Evolutionary conservation across 2,113 vertebrate genomes (phyloP).

Genomic region (human (Homo sapiens)): DNA sequence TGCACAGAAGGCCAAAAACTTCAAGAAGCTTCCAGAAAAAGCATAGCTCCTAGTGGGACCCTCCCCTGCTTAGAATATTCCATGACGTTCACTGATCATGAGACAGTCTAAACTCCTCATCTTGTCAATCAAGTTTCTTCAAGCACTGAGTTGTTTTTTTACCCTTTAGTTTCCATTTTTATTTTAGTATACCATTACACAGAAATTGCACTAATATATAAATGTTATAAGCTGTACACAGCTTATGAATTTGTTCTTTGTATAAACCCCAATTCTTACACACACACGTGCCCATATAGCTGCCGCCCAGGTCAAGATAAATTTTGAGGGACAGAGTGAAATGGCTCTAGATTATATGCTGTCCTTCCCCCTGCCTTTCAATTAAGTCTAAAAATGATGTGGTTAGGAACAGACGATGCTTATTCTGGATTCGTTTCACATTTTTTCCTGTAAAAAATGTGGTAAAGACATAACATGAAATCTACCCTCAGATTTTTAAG

Average conservation of each 20-base stretch:
- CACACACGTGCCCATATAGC: not conserved
- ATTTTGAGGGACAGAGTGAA: not conserved
- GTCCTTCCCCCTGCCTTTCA: not conserved
- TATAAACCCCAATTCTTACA: not conserved
- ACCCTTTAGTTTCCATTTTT: not conserved
- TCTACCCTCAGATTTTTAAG: too few relatives aligned
- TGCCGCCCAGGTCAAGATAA: not conserved
- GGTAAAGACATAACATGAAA: too few relatives aligned
- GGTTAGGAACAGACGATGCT: too few relatives aligned
- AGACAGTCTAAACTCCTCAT: not conserved
- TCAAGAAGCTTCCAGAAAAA: not conserved
- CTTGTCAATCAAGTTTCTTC: not conserved
- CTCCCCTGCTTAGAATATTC: not conserved
- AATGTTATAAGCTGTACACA: not conserved
- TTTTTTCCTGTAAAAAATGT: not conserved
- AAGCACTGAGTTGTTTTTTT: not conserved
- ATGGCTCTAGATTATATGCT: rapidly evolving
- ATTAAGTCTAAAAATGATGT: not conserved
- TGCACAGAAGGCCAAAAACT: not conserved
- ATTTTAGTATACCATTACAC: not conserved
- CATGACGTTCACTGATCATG: not conserved
- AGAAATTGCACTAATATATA: not conserved
- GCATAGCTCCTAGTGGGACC: too few relatives aligned
- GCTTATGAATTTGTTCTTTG: not conserved
- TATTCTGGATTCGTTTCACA: not conserved